Conservation (phyloP, 2,797 vertebrate species). For the Hemitrygon akajei region DNA sequence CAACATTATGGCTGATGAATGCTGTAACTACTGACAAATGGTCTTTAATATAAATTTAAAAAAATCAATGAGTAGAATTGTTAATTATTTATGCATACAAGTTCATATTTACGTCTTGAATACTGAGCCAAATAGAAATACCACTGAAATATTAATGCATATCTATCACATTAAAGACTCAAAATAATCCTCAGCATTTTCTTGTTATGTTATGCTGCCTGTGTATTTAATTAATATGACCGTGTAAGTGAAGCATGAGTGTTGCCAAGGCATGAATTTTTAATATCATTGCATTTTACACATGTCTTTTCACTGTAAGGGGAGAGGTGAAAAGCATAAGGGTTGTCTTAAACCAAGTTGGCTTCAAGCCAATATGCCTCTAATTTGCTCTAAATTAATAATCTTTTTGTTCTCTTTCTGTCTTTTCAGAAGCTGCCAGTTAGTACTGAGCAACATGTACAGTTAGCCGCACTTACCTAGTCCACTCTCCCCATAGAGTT, state of each 20-base stretch:
- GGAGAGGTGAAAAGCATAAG: neutral
- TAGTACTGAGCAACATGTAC: neutral
- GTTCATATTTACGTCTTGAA: conserved; percentile 3
- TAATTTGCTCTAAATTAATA: neutral
- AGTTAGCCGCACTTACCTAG: neutral
- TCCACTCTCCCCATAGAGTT: neutral
- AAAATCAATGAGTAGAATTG: conserved; percentile 30
- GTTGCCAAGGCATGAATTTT: conserved; percentile 3
- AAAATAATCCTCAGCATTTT: neutral
- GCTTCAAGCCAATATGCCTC: neutral
- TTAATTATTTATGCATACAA: conserved; percentile 34
- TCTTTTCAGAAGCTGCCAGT: neutral
- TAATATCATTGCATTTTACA: neutral
- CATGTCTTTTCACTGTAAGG: neutral
- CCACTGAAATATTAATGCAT: conserved; percentile 20
- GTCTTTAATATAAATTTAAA: conserved; percentile 31
- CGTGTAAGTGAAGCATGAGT: neutral
- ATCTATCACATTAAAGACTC: neutral
- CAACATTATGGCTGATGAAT: conserved; percentile 19
- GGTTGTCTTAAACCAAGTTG: neutral
- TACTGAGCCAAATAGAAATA: neutral
- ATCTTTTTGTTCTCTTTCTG: neutral
- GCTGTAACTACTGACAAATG: neutral
- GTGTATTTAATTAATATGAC: neutral
- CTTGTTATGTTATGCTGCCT: neutral